Percentiles rank a stretch among this genome's conserved stretches.
Evolutionary conservation across 2,888 invertebrate genomes (phyloP).

Genomic region (Teleiodes luculella): DNA sequence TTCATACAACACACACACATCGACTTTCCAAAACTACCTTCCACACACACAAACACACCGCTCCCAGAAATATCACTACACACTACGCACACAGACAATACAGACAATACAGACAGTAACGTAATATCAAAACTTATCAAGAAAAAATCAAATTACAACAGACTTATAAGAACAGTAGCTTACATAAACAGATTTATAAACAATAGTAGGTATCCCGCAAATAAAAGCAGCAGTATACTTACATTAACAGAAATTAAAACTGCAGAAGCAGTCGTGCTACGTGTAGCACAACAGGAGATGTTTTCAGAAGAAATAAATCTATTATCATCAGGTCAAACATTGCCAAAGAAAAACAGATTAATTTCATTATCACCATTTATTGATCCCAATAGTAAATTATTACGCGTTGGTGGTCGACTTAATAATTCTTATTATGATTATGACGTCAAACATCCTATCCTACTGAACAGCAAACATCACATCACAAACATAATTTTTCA

Average conservation of each 20-base stretch:
- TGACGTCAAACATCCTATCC: no score
- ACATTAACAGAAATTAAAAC: no score
- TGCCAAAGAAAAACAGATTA: constrained; percentile 16
- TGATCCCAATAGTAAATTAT: no score
- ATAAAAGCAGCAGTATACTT: no score
- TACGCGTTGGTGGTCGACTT: constrained; percentile 4
- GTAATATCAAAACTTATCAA: constrained; percentile 10
- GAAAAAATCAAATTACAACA: constrained; percentile 8
- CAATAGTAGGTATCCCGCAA: constrained; percentile 14
- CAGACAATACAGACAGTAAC: no score
- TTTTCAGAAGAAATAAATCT: constrained; percentile 12
- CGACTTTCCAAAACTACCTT: constrained; percentile 8
- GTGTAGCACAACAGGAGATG: constrained; percentile 15
- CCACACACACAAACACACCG: background rate
- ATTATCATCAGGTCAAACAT: constrained; percentile 8
- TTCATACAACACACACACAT: constrained; percentile 6
- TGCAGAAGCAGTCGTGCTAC: no score
- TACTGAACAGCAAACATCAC: constrained; percentile 2
- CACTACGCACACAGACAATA: no score
- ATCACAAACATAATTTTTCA: background rate
- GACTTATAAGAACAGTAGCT: no score
- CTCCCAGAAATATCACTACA: background rate
- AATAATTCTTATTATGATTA: background rate
- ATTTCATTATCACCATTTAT: constrained; percentile 18
- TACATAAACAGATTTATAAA: constrained; percentile 19